Percentiles rank a stretch among this genome's conserved stretches.
Evolutionary conservation across 2,113 vertebrate genomes (phyloP).

Genomic region (Regulus satrapa): DNA sequence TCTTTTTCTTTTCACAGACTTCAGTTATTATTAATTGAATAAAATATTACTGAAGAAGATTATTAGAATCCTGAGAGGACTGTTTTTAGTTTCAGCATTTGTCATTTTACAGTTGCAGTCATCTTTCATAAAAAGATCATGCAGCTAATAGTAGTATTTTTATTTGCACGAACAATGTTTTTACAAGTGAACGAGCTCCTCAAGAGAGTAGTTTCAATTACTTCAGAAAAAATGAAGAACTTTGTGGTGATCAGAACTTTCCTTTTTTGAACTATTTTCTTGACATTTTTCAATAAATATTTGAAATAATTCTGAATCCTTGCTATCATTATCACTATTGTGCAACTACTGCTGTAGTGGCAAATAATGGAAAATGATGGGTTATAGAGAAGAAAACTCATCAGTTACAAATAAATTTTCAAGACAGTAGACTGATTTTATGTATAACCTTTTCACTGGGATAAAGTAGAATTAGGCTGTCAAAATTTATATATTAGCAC

Average conservation of each 20-base stretch:
- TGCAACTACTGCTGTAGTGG: not conserved
- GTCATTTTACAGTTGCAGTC: not conserved
- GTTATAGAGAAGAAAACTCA: not conserved
- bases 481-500: not conserved
- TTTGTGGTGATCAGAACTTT: not conserved
- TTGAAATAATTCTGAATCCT: not conserved
- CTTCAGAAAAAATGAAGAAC: not conserved
- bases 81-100: not conserved
- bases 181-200: not conserved
- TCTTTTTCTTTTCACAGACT: not conserved
- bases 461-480: not conserved
- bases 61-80: not conserved
- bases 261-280: not conserved
- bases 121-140: not conserved
- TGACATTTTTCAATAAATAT: not conserved
- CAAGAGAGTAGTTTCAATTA: not conserved
- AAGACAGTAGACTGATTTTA: fast-evolving
- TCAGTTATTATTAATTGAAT: not conserved
- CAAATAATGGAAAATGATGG: not conserved
- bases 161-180: not conserved
- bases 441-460: not conserved
- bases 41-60: not conserved
- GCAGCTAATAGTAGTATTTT: not conserved
- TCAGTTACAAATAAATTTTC: not conserved
- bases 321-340: not conserved